phyloP scores from a whole-genome alignment of 2,113 vertebrate genomes.

The Crotalus horridus region DNA sequence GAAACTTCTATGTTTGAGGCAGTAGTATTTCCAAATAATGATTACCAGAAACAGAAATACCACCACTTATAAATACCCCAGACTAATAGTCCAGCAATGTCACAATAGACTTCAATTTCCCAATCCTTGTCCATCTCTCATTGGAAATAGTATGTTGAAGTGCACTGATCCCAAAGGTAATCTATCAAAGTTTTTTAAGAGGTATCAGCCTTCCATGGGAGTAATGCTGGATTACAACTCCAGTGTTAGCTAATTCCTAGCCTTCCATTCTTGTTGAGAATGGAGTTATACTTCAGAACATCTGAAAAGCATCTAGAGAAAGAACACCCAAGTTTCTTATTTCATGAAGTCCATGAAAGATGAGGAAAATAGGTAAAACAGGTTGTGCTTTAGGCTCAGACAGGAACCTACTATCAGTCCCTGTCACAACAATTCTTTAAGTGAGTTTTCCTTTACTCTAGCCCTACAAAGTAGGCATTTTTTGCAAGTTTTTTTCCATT shows the following conservation, averaged over 20 bases:
- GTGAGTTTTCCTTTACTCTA: too few relatives aligned
- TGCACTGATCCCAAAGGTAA: background rate
- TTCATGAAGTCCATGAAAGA: background rate
- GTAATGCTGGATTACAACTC: background rate
- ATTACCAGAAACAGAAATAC: background rate
- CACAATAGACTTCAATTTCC: background rate
- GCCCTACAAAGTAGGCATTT: too few relatives aligned
- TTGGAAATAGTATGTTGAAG: background rate
- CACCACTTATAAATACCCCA: background rate
- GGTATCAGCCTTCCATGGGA: background rate
- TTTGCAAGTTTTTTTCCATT: too few relatives aligned
- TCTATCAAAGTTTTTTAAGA: background rate
- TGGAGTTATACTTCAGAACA: background rate
- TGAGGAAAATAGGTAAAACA: background rate
- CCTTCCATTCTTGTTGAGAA: background rate
- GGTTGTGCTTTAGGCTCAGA: background rate
- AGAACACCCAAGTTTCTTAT: background rate
- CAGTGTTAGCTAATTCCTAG: background rate
- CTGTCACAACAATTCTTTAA: too few relatives aligned
- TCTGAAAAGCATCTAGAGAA: background rate
- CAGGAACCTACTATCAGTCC: too few relatives aligned
- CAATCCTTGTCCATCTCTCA: background rate
- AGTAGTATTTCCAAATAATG: background rate
- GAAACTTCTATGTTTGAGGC: background rate
- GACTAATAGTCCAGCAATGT: background rate